Evolutionary conservation across 92 coral and sea anemone species (phyloP).

Genomic region (Parazoanthus swiftii): DNA sequence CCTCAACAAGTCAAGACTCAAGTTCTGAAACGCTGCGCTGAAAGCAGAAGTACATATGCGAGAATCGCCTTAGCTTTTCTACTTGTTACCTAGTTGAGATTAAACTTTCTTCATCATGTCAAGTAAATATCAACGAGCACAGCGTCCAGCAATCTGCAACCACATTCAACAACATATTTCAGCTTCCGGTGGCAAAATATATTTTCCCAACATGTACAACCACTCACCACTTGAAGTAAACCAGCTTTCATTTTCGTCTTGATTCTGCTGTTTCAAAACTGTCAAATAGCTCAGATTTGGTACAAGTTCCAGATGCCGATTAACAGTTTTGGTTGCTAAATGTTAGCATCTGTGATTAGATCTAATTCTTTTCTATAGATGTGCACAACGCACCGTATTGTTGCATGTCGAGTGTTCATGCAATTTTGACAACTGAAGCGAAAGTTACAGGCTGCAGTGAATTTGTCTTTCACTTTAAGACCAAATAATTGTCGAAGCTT

Average conservation of each 20-base stretch:
- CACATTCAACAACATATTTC: slow-evolving; percentile 12
- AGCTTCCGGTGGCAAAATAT: slow-evolving; percentile 22
- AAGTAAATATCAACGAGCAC: background rate
- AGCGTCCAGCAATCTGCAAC: too few species aligned
- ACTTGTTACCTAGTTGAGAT: background rate
- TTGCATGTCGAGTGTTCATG: slow-evolving; percentile 24
- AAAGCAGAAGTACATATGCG: background rate
- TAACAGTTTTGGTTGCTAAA: background rate
- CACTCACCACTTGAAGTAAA: background rate
- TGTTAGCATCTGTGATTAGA: background rate
- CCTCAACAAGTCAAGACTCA: slow-evolving; percentile 39
- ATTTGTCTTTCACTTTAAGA: background rate
- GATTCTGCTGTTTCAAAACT: background rate
- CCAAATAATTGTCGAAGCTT: background rate
- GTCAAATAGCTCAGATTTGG: background rate
- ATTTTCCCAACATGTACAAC: background rate
- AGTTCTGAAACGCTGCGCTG: slow-evolving; percentile 15
- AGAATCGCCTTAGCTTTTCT: background rate
- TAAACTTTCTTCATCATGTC: background rate
- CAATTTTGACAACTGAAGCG: slow-evolving; percentile 31
- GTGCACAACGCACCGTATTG: slow-evolving; percentile 1
- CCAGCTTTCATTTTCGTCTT: background rate
- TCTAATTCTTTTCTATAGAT: background rate
- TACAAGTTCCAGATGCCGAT: background rate
- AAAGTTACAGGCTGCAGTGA: background rate